Conservation (phyloP, 2,888 invertebrate genomes). For the Pasiphila rectangulata region DNA sequence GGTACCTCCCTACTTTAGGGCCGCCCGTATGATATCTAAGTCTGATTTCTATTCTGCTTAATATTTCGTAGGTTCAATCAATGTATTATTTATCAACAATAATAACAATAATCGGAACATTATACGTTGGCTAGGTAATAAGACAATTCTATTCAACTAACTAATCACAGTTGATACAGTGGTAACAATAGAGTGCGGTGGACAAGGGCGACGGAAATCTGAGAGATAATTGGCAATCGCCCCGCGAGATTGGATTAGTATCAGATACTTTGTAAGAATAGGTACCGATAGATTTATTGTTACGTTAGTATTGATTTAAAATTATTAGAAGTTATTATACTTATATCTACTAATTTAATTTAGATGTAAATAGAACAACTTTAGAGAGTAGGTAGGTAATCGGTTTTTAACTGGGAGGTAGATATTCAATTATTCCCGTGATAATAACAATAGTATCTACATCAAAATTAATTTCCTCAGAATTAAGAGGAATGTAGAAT, state of each 20-base stretch:
- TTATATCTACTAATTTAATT: no score
- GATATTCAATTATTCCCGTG: no score
- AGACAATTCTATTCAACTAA: no score
- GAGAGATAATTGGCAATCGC: conserved; percentile 76
- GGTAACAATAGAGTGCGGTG: conserved; percentile 38
- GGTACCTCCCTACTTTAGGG: no score
- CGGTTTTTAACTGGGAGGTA: no score
- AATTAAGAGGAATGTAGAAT: conserved; percentile 4
- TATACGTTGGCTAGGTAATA: neutral
- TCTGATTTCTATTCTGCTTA: neutral
- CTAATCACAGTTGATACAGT: no score
- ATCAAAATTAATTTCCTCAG: neutral
- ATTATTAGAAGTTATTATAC: no score
- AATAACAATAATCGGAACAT: neutral
- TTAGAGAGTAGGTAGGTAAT: no score
- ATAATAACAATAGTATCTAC: neutral
- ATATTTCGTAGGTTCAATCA: neutral
- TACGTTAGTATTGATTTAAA: no score
- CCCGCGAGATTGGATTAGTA: conserved; percentile 54
- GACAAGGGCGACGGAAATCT: conserved; percentile 56
- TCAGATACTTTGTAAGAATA: conserved; percentile 31
- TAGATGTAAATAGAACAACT: no score
- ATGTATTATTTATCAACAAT: neutral
- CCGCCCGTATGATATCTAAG: no score
- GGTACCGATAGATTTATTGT: neutral